Percentiles rank a stretch among this genome's conserved stretches.
phyloP scores from a whole-genome alignment of 2,113 vertebrate genomes.

The Herpetotheres cachinnans region DNA sequence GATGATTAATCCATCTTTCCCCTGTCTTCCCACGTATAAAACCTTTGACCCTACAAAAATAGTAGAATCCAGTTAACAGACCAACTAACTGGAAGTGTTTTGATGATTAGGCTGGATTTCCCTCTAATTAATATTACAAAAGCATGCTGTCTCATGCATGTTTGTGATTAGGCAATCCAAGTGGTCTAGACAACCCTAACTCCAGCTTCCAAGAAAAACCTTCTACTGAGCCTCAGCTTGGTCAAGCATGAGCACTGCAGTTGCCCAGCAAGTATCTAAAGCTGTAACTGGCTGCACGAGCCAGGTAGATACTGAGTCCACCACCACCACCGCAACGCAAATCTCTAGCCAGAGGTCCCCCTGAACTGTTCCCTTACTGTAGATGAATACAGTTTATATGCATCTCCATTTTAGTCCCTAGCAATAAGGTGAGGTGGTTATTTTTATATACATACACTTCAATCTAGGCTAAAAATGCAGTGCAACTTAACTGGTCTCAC shows the following conservation, averaged over 20 bases:
- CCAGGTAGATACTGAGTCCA: background rate
- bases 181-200: background rate
- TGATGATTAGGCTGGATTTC: background rate
- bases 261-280: background rate
- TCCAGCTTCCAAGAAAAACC: background rate
- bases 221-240: background rate
- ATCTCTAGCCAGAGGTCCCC: background rate
- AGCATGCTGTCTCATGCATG: background rate
- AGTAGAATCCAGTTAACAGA: background rate
- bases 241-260: background rate
- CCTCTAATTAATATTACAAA: background rate
- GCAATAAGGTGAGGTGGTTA: background rate
- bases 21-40: background rate
- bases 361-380: background rate
- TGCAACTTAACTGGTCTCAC: background rate
- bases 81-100: slow-evolving; percentile 14
- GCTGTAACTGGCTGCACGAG: background rate
- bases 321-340: background rate
- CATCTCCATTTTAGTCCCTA: background rate
- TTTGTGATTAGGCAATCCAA: slow-evolving; percentile 18
- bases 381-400: accelerated
- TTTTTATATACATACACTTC: background rate
- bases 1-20: background rate
- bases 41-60: background rate
- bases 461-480: background rate